Conservation (phyloP, 2,888 invertebrate genomes). For the Phoenoteleia sp. region DNA sequence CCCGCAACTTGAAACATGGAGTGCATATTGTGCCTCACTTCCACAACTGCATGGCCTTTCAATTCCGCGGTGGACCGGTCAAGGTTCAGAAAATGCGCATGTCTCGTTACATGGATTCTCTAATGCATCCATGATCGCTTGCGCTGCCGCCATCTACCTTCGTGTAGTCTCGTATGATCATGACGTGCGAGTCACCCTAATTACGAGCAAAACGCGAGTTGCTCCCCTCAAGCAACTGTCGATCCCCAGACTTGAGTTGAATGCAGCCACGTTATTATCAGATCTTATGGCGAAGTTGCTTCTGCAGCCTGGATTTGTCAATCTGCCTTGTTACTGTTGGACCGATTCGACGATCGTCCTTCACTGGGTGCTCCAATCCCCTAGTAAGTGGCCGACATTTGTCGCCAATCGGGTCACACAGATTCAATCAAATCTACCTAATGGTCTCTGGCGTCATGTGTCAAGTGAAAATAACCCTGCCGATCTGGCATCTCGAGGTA, state of each 20-base stretch:
- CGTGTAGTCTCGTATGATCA: no score
- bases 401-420: not conserved
- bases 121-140: not conserved
- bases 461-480: not conserved
- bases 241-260: not conserved
- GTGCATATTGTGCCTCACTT: not conserved
- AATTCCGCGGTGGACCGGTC: constrained; percentile 42
- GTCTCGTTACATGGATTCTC: not conserved
- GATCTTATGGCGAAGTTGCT: not conserved
- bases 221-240: not conserved
- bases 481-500: not conserved
- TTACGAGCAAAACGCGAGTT: no score
- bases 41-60: not conserved
- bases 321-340: not conserved
- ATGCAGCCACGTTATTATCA: not conserved
- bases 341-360: not conserved
- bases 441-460: not conserved
- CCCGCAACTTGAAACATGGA: constrained; percentile 9
- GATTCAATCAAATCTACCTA: not conserved
- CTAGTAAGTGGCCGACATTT: not conserved
- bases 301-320: no score
- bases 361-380: not conserved
- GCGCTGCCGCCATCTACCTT: not conserved
- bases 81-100: not conserved
- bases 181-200: no score